Evolutionary conservation across 2,888 invertebrate genomes (phyloP).

Genomic region (Chymomyza amoena): DNA sequence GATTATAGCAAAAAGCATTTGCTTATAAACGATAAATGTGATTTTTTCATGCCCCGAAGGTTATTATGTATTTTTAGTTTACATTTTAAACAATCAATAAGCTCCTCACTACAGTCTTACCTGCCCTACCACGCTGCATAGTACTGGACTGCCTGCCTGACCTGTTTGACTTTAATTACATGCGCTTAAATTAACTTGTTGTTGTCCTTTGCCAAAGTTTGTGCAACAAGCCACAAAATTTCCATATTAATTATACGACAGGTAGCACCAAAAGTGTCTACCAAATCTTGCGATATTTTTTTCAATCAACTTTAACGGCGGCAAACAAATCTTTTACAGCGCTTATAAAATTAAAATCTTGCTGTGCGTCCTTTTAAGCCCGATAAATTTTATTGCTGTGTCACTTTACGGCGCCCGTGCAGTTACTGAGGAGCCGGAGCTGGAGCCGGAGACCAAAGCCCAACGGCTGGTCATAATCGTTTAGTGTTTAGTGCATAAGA

Average conservation of each 20-base stretch:
- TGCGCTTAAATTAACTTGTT: slow-evolving; percentile 1
- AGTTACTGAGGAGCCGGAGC: not conserved
- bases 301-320: not conserved
- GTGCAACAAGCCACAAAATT: slow-evolving; percentile 16
- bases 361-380: not conserved
- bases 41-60: slow-evolving; percentile 7
- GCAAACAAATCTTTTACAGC: slow-evolving; percentile 1
- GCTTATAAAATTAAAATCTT: not conserved
- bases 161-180: slow-evolving; percentile 53
- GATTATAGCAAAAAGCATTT: not conserved
- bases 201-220: not conserved
- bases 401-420: not conserved
- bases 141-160: not conserved
- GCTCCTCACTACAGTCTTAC: slow-evolving; percentile 41
- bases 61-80: slow-evolving; percentile 37
- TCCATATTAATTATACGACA: slow-evolving; percentile 42
- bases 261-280: not conserved
- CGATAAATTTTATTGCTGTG: slow-evolving; percentile 1
- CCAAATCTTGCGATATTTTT: not conserved
- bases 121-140: slow-evolving; percentile 65
- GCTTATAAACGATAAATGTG: not conserved
- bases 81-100: slow-evolving; percentile 31
- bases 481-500: not conserved
- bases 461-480: not conserved
- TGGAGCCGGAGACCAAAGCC: too few relatives aligned